Conservation (phyloP, 2,797 vertebrate species). For the Cossypha niveicapilla region DNA sequence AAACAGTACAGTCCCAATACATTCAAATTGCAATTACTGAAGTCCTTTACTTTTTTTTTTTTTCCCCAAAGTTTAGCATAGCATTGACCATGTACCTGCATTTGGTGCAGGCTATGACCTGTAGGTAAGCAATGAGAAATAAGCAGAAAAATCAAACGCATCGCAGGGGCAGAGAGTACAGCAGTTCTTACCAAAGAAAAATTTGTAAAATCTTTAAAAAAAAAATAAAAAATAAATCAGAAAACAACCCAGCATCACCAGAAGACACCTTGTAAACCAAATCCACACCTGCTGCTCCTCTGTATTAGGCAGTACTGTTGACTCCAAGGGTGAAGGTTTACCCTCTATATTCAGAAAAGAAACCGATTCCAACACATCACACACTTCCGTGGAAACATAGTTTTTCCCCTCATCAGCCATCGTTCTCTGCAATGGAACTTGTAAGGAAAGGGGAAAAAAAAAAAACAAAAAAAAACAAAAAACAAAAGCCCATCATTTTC, state of each 20-base stretch:
- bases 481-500: background rate
- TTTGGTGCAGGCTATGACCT: background rate
- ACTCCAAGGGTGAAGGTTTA: background rate
- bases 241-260: background rate
- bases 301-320: background rate
- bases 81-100: fast-evolving
- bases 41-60: background rate
- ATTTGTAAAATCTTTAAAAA: background rate
- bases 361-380: background rate
- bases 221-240: fast-evolving
- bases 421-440: background rate
- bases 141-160: background rate
- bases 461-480: fast-evolving
- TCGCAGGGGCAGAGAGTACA: background rate
- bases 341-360: background rate
- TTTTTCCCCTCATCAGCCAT: background rate
- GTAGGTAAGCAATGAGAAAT: background rate
- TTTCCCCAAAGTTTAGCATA: background rate
- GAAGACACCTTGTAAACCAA: background rate
- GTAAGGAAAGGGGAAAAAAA: fast-evolving
- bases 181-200: background rate
- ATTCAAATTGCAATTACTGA: background rate
- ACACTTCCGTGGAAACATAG: background rate
- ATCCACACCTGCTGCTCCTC: conserved; percentile 29
- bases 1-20: fast-evolving